A percentile compares a stretch with the other conserved stretches of the same genome.
Conservation (phyloP, 1,140 invertebrate species). For the Phymastichus coffea region DNA sequence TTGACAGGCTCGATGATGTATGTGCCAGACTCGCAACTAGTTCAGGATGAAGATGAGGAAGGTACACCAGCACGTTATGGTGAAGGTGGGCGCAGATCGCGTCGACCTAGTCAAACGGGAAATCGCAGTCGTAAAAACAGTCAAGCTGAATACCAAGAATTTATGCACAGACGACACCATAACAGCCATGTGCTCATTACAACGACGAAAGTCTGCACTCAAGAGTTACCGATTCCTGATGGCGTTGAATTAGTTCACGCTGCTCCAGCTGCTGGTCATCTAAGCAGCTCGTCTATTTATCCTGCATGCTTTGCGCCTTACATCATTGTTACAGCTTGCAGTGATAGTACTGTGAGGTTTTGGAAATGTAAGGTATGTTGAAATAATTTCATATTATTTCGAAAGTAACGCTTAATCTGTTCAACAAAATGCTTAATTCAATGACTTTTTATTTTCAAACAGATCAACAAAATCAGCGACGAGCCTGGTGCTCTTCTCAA, state of each 20-base stretch:
- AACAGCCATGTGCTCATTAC: conserved; percentile 62
- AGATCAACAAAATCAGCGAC: conserved; percentile 36
- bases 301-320: conserved; percentile 97
- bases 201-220: conserved; percentile 77
- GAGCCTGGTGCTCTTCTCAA: conserved; percentile 56
- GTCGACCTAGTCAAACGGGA: conserved; percentile 47
- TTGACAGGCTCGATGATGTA: conserved; percentile 79
- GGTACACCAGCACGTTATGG: conserved; percentile 41
- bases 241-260: conserved; percentile 87
- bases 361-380: conserved; percentile 74
- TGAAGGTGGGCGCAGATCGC: conserved; percentile 49
- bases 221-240: conserved; percentile 81
- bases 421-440: neutral
- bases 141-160: conserved; percentile 47
- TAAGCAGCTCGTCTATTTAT: conserved; percentile 98
- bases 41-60: conserved; percentile 77
- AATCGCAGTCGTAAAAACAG: conserved; percentile 47
- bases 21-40: conserved; percentile 83
- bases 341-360: conserved; percentile 74
- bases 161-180: conserved; percentile 43
- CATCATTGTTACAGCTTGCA: conserved; percentile 90
- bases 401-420: neutral
- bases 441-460: neutral
- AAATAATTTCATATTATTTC: neutral
- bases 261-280: conserved; percentile 90